A percentile compares a stretch with the other conserved stretches of the same genome.
These are phyloP conservation scores for Cataglyphis livida DNA, from an alignment of 2,888 invertebrate species.

Conservation along the genomic window DNA sequence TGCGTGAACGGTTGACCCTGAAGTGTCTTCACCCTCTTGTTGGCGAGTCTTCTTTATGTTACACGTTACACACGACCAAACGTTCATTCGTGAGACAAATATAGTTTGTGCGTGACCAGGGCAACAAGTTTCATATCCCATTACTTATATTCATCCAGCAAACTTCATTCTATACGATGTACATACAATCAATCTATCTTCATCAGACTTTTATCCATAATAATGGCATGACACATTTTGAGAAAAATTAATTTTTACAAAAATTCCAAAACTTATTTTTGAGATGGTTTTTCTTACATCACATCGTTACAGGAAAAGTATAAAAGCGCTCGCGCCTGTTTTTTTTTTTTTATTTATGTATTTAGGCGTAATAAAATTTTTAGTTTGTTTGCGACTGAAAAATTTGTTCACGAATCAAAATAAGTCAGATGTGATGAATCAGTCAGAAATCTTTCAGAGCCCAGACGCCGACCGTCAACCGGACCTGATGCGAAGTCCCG, in stretches of 20 bases:
- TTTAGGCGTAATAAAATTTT: constrained; percentile 31
- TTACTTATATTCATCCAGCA: constrained; percentile 52
- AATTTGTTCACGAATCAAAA: not conserved
- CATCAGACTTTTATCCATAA: not conserved
- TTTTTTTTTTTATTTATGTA: not conserved
- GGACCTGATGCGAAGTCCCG: constrained; percentile 47
- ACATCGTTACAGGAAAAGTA: not conserved
- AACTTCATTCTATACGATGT: not conserved
- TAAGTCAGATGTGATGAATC: constrained; percentile 14
- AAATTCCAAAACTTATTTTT: not conserved
- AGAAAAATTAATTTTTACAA: not conserved
- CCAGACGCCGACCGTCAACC: constrained; percentile 10
- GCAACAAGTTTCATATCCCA: constrained; percentile 78
- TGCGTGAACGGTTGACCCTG: constrained; percentile 83
- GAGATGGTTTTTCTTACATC: not conserved
- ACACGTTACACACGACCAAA: constrained; percentile 31
- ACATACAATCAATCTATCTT: not conserved
- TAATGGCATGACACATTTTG: not conserved
- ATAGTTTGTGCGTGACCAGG: constrained; percentile 84
- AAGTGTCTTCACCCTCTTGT: constrained; percentile 79
- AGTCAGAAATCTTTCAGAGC: not conserved
- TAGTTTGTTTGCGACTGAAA: not conserved
- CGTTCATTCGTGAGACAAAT: constrained; percentile 78
- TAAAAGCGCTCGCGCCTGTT: not conserved
- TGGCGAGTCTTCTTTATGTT: constrained; percentile 47